Base-by-base conservation (phyloP, 1,140 invertebrate species). In the Danaus plexippus region DNA sequence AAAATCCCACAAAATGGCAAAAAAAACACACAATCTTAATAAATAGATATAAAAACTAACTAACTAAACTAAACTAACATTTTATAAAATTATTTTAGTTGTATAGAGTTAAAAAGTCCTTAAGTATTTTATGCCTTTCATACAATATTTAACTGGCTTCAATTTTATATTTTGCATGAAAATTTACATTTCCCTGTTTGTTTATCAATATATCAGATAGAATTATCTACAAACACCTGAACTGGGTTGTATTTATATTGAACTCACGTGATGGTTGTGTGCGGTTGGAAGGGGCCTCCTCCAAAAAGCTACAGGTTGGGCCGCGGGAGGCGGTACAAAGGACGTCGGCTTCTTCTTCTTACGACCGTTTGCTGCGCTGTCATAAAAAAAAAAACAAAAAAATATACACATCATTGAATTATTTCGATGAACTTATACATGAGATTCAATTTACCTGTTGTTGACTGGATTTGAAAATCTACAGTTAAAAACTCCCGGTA, bases 301-400 rank as follows among this genome's bases (percentile, higher is more conserved):
- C 94, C 94, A 96, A 88, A 96, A 96, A 4, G 94, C 68, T 91
- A 90, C 40, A 8, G 89, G 80, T 44, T 52, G 48, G 18, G 56
- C 48, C 18, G 56, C 42, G 50, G 57, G 61, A 47, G 56, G 45
- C 12, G 94, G 94, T 2, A 96, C 91, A 76, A 96, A 96, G 1
- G 91, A 92, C 0, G 94, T 95, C 9, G 95, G 95, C 74, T 96
- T 96, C 73, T 97, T 97, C 80, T 96, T 96, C 73, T 96, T 96
- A 13, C 95, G 89, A 69, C 93, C 94, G 10, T 89, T 88, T 1
- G 88, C 87, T 32, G 80, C 76, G 55, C 87, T 88, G 63, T 15
- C 53, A 61, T n/a, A 10, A 12, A 55, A 32, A 44, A 9, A 46
- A 18, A 50, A 6, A 8, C 4, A 40, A 52, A 11, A 48, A 11